Conservation (phyloP, 2,113 vertebrate species). For the Tupaia chinensis region DNA sequence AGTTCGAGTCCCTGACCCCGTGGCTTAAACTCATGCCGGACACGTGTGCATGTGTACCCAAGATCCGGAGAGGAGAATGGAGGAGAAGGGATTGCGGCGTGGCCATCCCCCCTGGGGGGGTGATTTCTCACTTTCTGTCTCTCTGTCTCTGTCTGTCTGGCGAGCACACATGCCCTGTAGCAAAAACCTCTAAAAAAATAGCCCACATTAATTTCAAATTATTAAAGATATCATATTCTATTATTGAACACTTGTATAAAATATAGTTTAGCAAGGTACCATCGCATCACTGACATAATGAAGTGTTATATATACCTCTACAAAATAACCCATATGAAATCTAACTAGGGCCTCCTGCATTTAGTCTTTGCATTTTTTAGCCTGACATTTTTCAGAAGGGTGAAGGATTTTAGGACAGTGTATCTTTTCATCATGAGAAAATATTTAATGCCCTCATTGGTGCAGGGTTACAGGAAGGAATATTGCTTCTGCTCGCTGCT, state of each 20-base stretch:
- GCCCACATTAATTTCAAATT: background rate
- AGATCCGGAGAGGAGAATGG: too few species aligned
- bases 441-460: background rate
- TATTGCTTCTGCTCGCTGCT: background rate
- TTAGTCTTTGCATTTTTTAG: background rate
- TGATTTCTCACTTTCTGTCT: too few species aligned
- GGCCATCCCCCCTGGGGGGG: too few species aligned
- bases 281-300: background rate
- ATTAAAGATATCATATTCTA: background rate
- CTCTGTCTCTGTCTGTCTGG: too few species aligned
- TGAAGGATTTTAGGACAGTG: background rate
- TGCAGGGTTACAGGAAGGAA: background rate
- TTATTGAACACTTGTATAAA: background rate
- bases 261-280: background rate
- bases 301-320: background rate
- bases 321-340: background rate
- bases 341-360: background rate
- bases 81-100: too few species aligned
- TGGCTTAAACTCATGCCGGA: too few species aligned
- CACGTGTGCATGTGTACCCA: too few species aligned
- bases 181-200: too few species aligned
- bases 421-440: background rate
- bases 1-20: too few species aligned
- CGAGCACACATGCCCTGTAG: too few species aligned
- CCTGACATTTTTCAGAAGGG: background rate